Base-by-base conservation (phyloP, 1,140 invertebrate genomes). In the Temnothorax longispinosus region DNA sequence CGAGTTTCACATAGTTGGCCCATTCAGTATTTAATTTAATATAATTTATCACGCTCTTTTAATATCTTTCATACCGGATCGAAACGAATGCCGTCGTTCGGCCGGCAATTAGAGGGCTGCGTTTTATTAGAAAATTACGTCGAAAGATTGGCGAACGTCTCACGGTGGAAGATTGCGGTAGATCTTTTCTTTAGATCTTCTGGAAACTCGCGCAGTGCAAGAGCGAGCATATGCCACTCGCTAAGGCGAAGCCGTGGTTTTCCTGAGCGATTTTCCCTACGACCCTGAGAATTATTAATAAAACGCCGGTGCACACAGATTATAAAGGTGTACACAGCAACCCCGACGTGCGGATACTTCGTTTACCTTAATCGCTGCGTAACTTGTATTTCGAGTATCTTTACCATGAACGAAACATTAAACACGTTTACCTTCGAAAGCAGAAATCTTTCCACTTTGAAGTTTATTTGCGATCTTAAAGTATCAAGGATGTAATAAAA, bases 241-340 rank as follows among this genome's bases (percentile, higher is more conserved):
- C 41, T 38, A 77, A 77, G 75, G 47, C 41, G 5, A 56, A 75
- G 52, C 38, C 8, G 21, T 47, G 21, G 58, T 32, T 77, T 77
- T 77, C 41, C 75, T 47, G 4, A 27, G 74, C 21, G 41, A 60
- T 62, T 44, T 77, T 77, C 27, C 41, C 75, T 50, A n/a, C 27
- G 58, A 77, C 41, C 75, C 27, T 77, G 27, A 27, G 75, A 60
- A 62, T 77, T 77, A 77, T 77, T 77, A 77, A 77, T 77, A 74
- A 77, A 77, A 77, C 41, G n/a, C 52, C 11, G 27, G 41, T 44
- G 6, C 1, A 77, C 52, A 75, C 11, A 58, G 71, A 74, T 76
- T 76, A 76, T 77, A 77, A 62, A 77, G 56, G 38, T 47, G 15
- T 75, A 75, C 56, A 6, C 58, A 56, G 58, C 15, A 47, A 62